Evolutionary conservation across 2,797 vertebrate species (phyloP).

Genomic region (Vespertilio murinus): DNA sequence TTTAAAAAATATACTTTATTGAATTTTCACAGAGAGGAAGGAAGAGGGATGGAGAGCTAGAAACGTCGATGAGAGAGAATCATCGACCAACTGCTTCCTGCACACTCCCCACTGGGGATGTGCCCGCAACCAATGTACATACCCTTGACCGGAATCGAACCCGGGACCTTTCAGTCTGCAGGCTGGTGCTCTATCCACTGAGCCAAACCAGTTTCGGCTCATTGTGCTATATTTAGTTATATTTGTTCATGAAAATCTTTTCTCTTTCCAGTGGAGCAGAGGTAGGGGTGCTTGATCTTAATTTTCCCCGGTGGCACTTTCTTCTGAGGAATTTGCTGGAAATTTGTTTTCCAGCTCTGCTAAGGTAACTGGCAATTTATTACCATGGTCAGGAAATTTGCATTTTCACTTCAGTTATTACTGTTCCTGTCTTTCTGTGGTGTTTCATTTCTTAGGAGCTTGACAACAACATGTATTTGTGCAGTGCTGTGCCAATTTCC

Average conservation of each 20-base stretch:
- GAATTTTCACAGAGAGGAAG: too few species aligned
- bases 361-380: conserved; percentile 14
- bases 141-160: too few species aligned
- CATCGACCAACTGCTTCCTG: too few species aligned
- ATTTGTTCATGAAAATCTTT: conserved; percentile 32
- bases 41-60: too few species aligned
- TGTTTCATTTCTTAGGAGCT: neutral
- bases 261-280: neutral
- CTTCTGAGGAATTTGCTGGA: neutral
- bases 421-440: neutral
- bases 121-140: too few species aligned
- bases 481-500: neutral
- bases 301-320: neutral
- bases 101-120: too few species aligned
- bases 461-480: neutral
- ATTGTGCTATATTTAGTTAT: neutral
- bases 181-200: too few species aligned
- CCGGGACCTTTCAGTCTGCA: too few species aligned
- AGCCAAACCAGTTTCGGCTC: too few species aligned
- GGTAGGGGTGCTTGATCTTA: neutral
- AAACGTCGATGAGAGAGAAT: too few species aligned
- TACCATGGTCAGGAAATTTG: neutral
- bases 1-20: too few species aligned
- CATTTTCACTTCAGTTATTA: neutral
- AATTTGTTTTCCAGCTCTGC: neutral